Conservation (phyloP, 2,888 invertebrate genomes). For the Aleiodes leptofemur region DNA sequence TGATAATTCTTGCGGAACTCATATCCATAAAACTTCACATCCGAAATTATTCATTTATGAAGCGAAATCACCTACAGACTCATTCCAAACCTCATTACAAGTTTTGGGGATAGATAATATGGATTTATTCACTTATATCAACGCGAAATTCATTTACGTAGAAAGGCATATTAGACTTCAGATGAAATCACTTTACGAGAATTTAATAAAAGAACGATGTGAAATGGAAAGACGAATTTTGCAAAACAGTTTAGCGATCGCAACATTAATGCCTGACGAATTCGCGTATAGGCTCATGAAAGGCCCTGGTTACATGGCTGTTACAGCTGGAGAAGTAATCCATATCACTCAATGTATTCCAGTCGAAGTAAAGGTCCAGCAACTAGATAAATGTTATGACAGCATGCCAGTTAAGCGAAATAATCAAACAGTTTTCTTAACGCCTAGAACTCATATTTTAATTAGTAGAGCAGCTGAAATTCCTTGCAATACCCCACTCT, state of each 20-base stretch:
- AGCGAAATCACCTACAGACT: not conserved
- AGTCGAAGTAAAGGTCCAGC: conserved; percentile 54
- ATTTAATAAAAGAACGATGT: conserved; percentile 5
- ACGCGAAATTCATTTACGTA: conserved; percentile 55
- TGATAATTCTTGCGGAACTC: conserved; percentile 45
- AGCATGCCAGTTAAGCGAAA: conserved; percentile 24
- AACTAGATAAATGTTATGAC: conserved; percentile 55
- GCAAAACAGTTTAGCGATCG: conserved; percentile 55
- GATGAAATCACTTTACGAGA: conserved; percentile 32
- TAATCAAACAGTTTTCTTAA: conserved; percentile 48
- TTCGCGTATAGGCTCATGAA: conserved; percentile 58
- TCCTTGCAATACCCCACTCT: conserved; percentile 43
- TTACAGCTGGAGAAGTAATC: conserved; percentile 57
- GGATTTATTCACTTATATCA: conserved; percentile 51
- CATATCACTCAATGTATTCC: conserved; percentile 60
- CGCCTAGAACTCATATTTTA: conserved; percentile 56
- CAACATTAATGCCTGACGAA: conserved; percentile 55
- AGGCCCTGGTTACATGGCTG: conserved; percentile 56
- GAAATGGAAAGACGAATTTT: conserved; percentile 53
- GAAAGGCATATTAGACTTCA: conserved; percentile 54
- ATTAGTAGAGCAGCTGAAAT: conserved; percentile 51
- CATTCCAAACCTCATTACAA: not conserved
- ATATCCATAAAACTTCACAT: conserved; percentile 49
- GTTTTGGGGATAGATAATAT: conserved; percentile 14
- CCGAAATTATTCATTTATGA: conserved; percentile 32